Evolutionary conservation across 2,797 vertebrate genomes (phyloP), one percentile per base, ranked within the genome.

Genomic region (Periparus ater): DNA sequence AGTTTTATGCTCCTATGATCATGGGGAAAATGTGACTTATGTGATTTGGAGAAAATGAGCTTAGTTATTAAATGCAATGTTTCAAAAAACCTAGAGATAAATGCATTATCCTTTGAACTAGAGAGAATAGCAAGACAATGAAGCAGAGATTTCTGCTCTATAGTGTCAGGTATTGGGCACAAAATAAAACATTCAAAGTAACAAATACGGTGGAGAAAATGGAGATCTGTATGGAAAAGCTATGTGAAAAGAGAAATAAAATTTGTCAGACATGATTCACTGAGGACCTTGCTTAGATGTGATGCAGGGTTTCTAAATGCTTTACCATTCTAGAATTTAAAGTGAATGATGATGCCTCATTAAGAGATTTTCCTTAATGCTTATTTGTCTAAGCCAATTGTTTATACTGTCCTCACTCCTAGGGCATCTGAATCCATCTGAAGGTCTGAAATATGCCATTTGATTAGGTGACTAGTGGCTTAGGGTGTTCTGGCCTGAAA

Each of bases 1-100:
- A 85, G 19, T 74, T 90, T 93, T 89, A 92, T 81, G 83, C 60
- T 91, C 18, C 61, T 66, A 13, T 89, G 78, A 89, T 94, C 65
- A 75, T 18, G 88, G 14, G 14, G 29, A 90, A 86, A 86, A 90
- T 77, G 38, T 18, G 44, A 48, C 73, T 96, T 74, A 32, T 32
- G n/a, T 29, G 84, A 93, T 47, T 81, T 84, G 58, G 10, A 26
- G 47, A 90, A 87, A 93, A 91, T 72, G n/a, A 80, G 27, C 42
- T 87, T 89, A 48, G 34, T 76, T 94, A 85, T 72, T 86, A 82
- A 90, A 91, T 42, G 14, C 11, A 54, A 32, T 48, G 20, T 75
- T 88, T 82, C 60, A 8, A 32, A 14, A 85, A 73, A 74, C 7
- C 17, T 47, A 58, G 60, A 47, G 30, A 89, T 34, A 70, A 81